Evolutionary conservation across 2,888 invertebrate species (phyloP), one percentile per base, ranked within the genome.

Genomic region (Dermolepida albohirtum): DNA sequence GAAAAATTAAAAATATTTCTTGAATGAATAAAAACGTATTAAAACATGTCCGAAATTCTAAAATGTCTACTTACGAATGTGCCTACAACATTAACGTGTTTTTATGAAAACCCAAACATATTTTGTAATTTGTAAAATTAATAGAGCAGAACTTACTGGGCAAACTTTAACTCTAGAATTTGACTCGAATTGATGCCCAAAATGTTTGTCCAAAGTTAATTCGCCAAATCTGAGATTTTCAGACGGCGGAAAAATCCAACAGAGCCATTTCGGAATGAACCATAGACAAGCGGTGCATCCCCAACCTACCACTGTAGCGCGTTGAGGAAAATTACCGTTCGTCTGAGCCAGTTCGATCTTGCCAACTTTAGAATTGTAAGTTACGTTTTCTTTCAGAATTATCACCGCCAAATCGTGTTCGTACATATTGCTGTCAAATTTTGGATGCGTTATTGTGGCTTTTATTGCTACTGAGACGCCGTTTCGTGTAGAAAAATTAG

Each of bases 321-420:
- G 7, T 34, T 39, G 47, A 1, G 59, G 59, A 12, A 62, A 47
- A 1, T 17, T n/a, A 4, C 59, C 59, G 16, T 16, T 34, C 14
- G 7, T 10, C 5, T 6, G n/a, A 5, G 59, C 47, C 59, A 62
- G 47, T 34, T 62, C 59, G 5, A 62, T 62, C 12, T 16, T 39
- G 5, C 34, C 14, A 16, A 49, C 59, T 11, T 62, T 49, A 7
- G 16, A 14, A 16, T 11, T 47, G 16, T 34, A 62, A 4, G n/a
- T 10, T 29, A 62, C 10, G 10, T 29, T 39, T 10, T 17, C 6
- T n/a, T 47, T 47, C 39, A 62, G 16, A 7, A 62, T 44, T 11
- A 62, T 62, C 34, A 62, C 16, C 5, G 47, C 59, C n/a, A 62
- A 11, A 62, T 62, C 59, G 29, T 62, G 59, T 8, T 12, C 34